Percentiles rank a stretch among this genome's conserved stretches.
phyloP scores from a whole-genome alignment of 92 coral and sea anemone genomes.

The Parazoanthus darwini region DNA sequence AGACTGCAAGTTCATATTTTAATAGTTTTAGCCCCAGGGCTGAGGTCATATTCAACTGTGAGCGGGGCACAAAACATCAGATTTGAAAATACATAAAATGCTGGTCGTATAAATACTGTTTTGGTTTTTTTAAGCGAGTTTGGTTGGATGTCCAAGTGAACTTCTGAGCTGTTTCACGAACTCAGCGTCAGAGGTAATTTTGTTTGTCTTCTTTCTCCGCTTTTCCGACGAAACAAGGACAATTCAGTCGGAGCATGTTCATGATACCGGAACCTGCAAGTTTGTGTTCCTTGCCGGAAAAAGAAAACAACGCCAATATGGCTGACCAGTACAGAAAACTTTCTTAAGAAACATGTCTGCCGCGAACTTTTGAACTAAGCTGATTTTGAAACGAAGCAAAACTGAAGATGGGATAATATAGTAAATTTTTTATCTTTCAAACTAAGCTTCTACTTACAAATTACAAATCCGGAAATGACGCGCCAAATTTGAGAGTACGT shows the following conservation, averaged over 20 bases:
- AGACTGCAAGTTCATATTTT: no score
- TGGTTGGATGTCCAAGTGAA: no score
- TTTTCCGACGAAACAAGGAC: no score
- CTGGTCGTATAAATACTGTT: no score
- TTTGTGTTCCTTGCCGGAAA: not conserved
- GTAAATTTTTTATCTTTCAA: no score
- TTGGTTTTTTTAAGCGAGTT: no score
- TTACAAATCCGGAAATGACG: slow-evolving; percentile 21
- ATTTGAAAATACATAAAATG: no score
- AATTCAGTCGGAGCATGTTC: no score
- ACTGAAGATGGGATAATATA: not conserved
- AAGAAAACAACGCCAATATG: not conserved
- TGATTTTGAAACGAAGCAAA: not conserved
- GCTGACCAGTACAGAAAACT: not conserved
- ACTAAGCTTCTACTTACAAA: not conserved
- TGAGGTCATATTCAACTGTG: not conserved
- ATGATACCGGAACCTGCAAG: not conserved
- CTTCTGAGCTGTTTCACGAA: no score
- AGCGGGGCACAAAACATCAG: not conserved
- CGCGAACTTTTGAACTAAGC: not conserved
- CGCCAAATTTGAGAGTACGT: not conserved
- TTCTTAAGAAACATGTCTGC: not conserved
- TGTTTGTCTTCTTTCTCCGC: no score
- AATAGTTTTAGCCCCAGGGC: not conserved
- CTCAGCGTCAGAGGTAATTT: no score